Base-by-base conservation (phyloP, 2,888 invertebrate species). In the Brachylomia viminalis region DNA sequence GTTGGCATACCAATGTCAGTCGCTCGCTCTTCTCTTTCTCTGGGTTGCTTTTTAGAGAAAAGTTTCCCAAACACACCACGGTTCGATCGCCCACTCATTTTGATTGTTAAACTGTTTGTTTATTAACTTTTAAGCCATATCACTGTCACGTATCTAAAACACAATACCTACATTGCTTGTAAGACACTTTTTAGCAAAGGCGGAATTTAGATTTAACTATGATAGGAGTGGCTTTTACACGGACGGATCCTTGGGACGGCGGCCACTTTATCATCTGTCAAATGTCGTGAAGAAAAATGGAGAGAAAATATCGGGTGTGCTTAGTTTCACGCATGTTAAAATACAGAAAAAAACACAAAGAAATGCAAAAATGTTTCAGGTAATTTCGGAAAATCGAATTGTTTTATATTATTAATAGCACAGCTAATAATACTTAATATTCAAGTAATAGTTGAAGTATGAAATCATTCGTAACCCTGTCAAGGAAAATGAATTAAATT, bases 1-100 rank as follows among this genome's bases (percentile, higher is more conserved):
- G 98, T 99, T 3, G 99, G 99, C 87, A 97, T 97, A 5, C 98
- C 98, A 82, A 99, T 99, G 85, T 97, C 97, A 6, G 97, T 97
- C 5, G 97, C 97, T 54, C 97, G 93, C 79, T 97, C 97, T 89
- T 97, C 96, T 88, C 93, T 95, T 79, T 94, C 92, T 81, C 86
- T 93, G 80, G 92, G 91, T 80, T 93, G 93, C 89, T 96, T 96
- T 90, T 96, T 96, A 13, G 96, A 91, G 91, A 97, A 97, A 78
- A 97, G 92, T 92, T 96, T 96, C 83, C 96, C 95, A 91, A 97
- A 96, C 89, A 96, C 95, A 88, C 96, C 94, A 82, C 96, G 95
- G 84, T 94, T 93, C 87, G 96, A 94, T 87, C 96, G 94, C 90
- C 94, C 95, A 93, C 95, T 96, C 96, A 96, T 96, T 91, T 92